Evolutionary conservation across 2,888 invertebrate genomes (phyloP).

Genomic region (Aelia acuminata): DNA sequence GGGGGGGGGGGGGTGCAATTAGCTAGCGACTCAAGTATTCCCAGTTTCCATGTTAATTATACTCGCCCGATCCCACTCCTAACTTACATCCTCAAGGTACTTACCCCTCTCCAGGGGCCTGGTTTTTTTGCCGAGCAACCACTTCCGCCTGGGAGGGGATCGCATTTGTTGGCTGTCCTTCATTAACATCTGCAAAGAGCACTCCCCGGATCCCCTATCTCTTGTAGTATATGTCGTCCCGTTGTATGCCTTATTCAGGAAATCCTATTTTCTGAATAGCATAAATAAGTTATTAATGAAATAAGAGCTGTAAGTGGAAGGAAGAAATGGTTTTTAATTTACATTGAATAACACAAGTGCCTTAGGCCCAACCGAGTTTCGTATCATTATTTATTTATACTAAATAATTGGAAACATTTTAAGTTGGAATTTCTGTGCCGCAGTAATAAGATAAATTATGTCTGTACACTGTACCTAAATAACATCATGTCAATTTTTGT

Average conservation of each 20-base stretch:
- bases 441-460: too few relatives aligned
- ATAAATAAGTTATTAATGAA: constrained; percentile 24
- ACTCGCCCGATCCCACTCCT: constrained; percentile 28
- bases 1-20: constrained; percentile 1
- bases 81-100: constrained; percentile 46
- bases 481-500: too few relatives aligned
- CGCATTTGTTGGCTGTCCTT: constrained; percentile 38
- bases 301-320: constrained; percentile 6
- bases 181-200: constrained; percentile 30
- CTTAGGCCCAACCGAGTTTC: not conserved
- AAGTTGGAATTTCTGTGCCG: too few relatives aligned
- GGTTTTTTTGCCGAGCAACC: constrained; percentile 22
- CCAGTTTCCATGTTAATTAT: constrained; percentile 45
- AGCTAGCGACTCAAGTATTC: constrained; percentile 37
- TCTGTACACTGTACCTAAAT: too few relatives aligned
- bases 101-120: constrained; percentile 13
- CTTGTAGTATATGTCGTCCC: constrained; percentile 7
- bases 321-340: not conserved
- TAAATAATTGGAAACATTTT: too few relatives aligned
- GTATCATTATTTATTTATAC: too few relatives aligned
- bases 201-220: not conserved
- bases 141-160: constrained; percentile 34
- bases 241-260: constrained; percentile 3
- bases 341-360: not conserved
- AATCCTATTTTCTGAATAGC: constrained; percentile 38